These are phyloP conservation scores for Hassar affinis DNA, from an alignment of 2,113 vertebrate genomes.

Conservation along the genomic window DNA sequence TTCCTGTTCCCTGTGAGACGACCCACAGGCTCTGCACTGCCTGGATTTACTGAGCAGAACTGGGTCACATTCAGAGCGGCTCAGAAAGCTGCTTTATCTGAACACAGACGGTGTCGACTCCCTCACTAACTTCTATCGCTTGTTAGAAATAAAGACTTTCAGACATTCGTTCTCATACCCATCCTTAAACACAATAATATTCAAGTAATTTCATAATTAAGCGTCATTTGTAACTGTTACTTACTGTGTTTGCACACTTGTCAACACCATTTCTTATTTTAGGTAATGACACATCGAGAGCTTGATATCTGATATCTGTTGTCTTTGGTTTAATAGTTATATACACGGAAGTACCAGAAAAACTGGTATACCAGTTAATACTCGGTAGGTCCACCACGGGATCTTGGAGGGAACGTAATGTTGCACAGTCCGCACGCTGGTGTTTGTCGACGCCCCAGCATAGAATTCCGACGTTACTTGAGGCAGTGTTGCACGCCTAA, in stretches of 20 bases:
- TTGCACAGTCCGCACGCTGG: too few species aligned
- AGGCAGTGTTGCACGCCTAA: too few species aligned
- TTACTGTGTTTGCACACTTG: not conserved
- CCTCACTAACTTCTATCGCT: too few species aligned
- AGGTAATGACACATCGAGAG: not conserved
- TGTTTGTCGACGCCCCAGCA: too few species aligned
- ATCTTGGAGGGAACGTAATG: too few species aligned
- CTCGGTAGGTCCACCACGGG: too few species aligned
- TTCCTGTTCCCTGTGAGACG: slow-evolving; percentile 53
- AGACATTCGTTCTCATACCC: not conserved
- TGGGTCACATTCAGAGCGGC: not conserved
- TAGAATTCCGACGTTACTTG: too few species aligned
- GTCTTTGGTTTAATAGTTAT: not conserved
- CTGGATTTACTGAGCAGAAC: slow-evolving; percentile 43
- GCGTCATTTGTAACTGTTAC: not conserved
- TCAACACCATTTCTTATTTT: not conserved
- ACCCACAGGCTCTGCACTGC: slow-evolving; percentile 55
- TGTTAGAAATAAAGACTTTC: not conserved
- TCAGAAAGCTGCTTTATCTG: not conserved
- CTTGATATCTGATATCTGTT: not conserved
- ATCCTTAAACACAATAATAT: not conserved
- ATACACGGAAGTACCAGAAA: not conserved
- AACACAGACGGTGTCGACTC: not conserved
- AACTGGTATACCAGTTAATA: too few species aligned
- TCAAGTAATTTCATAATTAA: not conserved